Conservation (phyloP, 2,113 vertebrate species). For the Verasper variegatus region DNA sequence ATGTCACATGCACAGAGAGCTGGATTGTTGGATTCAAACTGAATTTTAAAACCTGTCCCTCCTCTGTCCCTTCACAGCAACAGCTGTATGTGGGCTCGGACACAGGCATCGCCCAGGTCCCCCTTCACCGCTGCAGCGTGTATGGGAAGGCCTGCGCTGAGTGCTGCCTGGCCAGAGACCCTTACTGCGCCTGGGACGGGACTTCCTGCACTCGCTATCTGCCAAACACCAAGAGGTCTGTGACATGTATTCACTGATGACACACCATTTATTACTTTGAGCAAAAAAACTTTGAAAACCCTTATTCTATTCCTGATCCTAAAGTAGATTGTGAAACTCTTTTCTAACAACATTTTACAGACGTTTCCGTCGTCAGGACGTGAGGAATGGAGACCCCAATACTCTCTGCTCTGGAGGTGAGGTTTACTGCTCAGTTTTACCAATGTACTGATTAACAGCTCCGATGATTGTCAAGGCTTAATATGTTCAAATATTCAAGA, state of each 20-base stretch:
- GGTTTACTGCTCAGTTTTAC: slow-evolving; percentile 1
- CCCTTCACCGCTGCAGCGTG: slow-evolving; percentile 92
- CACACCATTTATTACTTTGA: background rate
- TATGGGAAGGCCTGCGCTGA: slow-evolving; percentile 95
- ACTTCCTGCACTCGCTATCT: slow-evolving; percentile 92
- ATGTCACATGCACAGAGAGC: background rate
- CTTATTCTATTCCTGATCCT: background rate
- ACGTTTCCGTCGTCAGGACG: slow-evolving; percentile 93
- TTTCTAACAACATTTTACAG: slow-evolving; percentile 68
- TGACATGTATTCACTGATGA: background rate
- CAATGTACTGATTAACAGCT: background rate
- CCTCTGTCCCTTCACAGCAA: slow-evolving; percentile 82
- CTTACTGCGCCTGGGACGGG: slow-evolving; percentile 98
- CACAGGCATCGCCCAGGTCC: slow-evolving; percentile 89
- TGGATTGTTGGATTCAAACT: background rate
- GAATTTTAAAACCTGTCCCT: background rate
- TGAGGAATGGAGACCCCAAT: slow-evolving; percentile 96
- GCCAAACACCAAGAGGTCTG: slow-evolving; percentile 91
- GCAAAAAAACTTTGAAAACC: background rate
- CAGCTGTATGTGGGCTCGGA: slow-evolving; percentile 92
- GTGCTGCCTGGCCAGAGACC: slow-evolving; percentile 97
- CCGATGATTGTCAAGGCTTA: background rate
- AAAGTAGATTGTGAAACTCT: background rate
- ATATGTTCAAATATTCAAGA: background rate
- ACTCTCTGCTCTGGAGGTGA: slow-evolving; percentile 93